These are phyloP conservation scores for Hecatera dysodea DNA, from an alignment of 2,888 invertebrate genomes.

Conservation along the genomic window DNA sequence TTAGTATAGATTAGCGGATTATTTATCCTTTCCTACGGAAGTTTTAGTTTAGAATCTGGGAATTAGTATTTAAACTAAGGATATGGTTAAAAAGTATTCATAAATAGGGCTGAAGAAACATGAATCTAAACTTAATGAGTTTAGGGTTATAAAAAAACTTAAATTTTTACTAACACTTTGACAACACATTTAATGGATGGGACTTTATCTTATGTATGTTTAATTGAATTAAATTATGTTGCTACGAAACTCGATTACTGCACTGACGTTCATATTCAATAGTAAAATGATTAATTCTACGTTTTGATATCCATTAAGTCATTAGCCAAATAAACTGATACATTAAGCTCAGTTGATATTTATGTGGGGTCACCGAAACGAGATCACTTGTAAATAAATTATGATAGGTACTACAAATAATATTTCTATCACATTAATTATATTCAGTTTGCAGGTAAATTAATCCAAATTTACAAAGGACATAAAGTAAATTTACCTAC, in stretches of 20 bases:
- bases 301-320: constrained; percentile 19
- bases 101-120: too few species aligned
- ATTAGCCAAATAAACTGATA: constrained; percentile 5
- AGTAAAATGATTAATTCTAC: constrained; percentile 19
- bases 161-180: too few species aligned
- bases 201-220: not conserved
- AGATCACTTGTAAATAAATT: constrained; percentile 20
- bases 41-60: too few species aligned
- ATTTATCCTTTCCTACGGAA: too few species aligned
- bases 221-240: not conserved
- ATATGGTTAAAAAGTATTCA: too few species aligned
- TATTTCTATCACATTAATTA: constrained; percentile 11
- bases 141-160: too few species aligned
- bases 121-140: too few species aligned
- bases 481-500: too few species aligned
- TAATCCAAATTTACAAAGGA: not conserved
- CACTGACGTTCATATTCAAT: constrained; percentile 2
- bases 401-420: not conserved
- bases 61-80: too few species aligned
- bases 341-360: constrained; percentile 12
- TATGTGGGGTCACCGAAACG: constrained; percentile 1
- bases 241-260: not conserved
- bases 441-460: not conserved
- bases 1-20: too few species aligned
- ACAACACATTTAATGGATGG: not conserved